Percentiles rank a stretch among this genome's conserved stretches.
phyloP scores from a whole-genome alignment of 2,888 invertebrate species.

The Bimastos eiseni region DNA sequence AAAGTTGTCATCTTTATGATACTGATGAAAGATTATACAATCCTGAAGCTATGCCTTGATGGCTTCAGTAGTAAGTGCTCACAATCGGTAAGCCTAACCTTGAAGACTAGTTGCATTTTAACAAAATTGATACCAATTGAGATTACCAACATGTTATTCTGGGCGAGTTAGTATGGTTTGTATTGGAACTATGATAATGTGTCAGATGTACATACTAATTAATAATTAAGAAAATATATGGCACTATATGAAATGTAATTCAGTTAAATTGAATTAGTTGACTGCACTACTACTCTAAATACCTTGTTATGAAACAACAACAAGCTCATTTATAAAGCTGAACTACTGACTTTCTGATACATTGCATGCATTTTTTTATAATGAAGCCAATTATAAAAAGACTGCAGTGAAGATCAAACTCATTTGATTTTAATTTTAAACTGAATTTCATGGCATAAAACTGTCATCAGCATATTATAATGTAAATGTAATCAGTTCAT shows the following conservation, averaged over 20 bases:
- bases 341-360: not conserved
- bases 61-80: not conserved
- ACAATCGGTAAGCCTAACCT: not conserved
- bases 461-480: not conserved
- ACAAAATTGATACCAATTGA: not conserved
- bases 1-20: not conserved
- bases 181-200: not conserved
- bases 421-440: not conserved
- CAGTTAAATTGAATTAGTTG: not conserved
- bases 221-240: not conserved
- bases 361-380: not conserved
- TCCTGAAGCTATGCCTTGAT: not conserved
- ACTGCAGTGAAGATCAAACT: not conserved
- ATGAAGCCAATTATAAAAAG: not conserved
- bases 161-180: not conserved
- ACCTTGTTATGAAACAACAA: not conserved
- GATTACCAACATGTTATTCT: not conserved
- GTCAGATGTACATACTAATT: not conserved
- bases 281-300: not conserved
- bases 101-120: not conserved
- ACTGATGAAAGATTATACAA: not conserved
- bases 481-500: not conserved
- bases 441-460: slow-evolving; percentile 13
- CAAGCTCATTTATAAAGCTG: not conserved
- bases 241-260: not conserved